Conservation (phyloP, 2,888 invertebrate species). For the Fragum fragum region DNA sequence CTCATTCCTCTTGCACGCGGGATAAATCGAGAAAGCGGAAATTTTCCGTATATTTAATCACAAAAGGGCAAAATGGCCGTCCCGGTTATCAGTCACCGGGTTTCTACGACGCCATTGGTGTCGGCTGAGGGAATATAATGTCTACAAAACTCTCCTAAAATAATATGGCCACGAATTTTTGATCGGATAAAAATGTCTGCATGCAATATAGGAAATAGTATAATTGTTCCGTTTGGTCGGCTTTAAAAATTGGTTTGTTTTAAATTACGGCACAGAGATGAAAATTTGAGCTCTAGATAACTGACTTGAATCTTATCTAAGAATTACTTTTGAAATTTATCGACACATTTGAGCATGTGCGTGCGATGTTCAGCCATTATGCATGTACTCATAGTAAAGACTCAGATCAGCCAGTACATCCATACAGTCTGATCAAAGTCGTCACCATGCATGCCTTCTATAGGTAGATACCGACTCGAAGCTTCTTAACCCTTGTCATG, state of each 20-base stretch:
- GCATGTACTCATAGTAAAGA: too few species aligned
- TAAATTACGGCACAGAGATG: constrained; percentile 14
- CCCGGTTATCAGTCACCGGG: constrained; percentile 37
- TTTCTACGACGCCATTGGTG: constrained; percentile 37
- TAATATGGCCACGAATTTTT: constrained; percentile 51
- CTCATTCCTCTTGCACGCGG: constrained; percentile 35
- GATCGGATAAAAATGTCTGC: constrained; percentile 49
- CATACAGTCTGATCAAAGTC: too few species aligned
- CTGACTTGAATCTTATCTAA: too few species aligned
- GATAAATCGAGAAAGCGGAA: constrained; percentile 60
- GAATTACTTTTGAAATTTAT: too few species aligned
- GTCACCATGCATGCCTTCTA: too few species aligned
- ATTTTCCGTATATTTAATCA: constrained; percentile 68
- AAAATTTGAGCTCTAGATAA: background rate
- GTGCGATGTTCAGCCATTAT: too few species aligned
- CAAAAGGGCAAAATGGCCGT: constrained; percentile 50
- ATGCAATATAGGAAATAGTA: constrained; percentile 42
- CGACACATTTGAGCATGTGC: too few species aligned
- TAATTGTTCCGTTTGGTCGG: constrained; percentile 48
- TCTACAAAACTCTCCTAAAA: constrained; percentile 59
- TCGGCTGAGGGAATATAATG: constrained; percentile 41
- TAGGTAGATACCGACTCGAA: too few species aligned
- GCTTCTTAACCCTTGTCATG: too few species aligned
- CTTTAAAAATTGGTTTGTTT: constrained; percentile 57
- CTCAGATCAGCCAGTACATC: too few species aligned